Evolutionary conservation across 2,113 vertebrate genomes (phyloP).

Genomic region (Erinaceus europaeus): DNA sequence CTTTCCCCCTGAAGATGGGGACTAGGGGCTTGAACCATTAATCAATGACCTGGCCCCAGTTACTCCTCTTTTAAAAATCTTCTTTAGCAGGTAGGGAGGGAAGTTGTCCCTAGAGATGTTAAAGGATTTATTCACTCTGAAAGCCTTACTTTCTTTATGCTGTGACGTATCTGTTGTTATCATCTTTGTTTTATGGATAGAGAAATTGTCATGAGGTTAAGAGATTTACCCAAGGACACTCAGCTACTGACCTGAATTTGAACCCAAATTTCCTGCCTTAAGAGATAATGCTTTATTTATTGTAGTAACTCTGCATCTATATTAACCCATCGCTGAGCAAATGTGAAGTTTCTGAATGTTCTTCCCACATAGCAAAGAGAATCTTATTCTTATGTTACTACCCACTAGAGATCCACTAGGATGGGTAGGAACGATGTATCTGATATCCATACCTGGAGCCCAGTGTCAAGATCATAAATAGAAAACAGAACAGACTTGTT

Average conservation of each 20-base stretch:
- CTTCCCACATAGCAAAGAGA: neutral
- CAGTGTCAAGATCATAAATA: neutral
- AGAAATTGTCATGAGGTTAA: slow-evolving; percentile 44
- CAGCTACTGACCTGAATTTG: slow-evolving; percentile 35
- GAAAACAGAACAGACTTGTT: neutral
- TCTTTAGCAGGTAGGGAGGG: neutral
- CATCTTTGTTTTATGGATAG: slow-evolving; percentile 34
- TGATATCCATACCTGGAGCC: neutral
- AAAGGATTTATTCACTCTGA: slow-evolving; percentile 18
- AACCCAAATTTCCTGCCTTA: slow-evolving; percentile 35
- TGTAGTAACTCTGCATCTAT: neutral
- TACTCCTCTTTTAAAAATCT: slow-evolving; percentile 40
- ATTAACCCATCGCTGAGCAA: slow-evolving; percentile 20
- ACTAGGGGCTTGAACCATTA: too few relatives aligned
- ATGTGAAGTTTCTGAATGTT: slow-evolving; percentile 10
- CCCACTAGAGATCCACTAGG: neutral
- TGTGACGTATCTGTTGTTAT: slow-evolving; percentile 29
- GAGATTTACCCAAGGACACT: slow-evolving; percentile 49
- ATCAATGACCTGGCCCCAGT: too few relatives aligned
- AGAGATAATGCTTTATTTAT: slow-evolving; percentile 39
- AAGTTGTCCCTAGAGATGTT: slow-evolving; percentile 30
- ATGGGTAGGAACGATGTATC: neutral
- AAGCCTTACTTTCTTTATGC: slow-evolving; percentile 26
- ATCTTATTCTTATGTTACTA: slow-evolving; percentile 13
- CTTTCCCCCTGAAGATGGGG: too few relatives aligned